These are phyloP conservation scores for Panurus biarmicus DNA, from an alignment of 2,113 vertebrate genomes.

Conservation along the genomic window DNA sequence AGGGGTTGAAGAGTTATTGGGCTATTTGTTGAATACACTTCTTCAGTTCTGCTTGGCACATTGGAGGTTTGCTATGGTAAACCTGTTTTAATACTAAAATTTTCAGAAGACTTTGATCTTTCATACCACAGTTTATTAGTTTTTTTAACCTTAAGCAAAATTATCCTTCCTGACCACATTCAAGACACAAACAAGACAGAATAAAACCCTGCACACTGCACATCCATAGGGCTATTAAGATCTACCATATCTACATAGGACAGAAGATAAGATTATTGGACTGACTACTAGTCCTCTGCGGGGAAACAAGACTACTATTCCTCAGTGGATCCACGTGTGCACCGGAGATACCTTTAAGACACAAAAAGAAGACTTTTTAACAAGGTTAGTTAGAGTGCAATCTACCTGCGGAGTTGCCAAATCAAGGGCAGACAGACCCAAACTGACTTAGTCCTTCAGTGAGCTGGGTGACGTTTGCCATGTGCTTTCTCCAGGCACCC, in stretches of 20 bases:
- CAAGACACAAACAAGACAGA: conserved; percentile 26
- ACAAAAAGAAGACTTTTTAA: conserved; percentile 73
- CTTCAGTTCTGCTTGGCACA: background rate
- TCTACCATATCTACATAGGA: conserved; percentile 75
- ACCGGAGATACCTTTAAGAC: conserved; percentile 70
- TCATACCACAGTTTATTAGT: background rate
- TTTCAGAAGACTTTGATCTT: conserved; percentile 2
- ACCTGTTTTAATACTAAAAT: background rate
- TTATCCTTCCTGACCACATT: conserved; percentile 8
- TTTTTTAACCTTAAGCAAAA: background rate
- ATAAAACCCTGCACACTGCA: conserved; percentile 58
- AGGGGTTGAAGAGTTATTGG: background rate
- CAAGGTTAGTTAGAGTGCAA: conserved; percentile 75
- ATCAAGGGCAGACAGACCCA: conserved; percentile 31
- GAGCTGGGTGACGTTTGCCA: background rate
- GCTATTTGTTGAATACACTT: background rate
- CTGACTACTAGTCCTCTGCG: conserved; percentile 74
- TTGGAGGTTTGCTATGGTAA: background rate
- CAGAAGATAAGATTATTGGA: conserved; percentile 78
- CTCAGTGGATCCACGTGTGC: conserved; percentile 71
- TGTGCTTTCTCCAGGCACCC: background rate
- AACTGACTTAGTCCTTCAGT: background rate
- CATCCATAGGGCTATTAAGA: conserved; percentile 74
- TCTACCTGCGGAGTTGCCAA: conserved; percentile 52
- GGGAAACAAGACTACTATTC: conserved; percentile 74